A percentile compares a stretch with the other conserved stretches of the same genome.
These are phyloP conservation scores for Catharus ustulatus DNA, from an alignment of 2,797 vertebrate genomes.

Conservation along the genomic window DNA sequence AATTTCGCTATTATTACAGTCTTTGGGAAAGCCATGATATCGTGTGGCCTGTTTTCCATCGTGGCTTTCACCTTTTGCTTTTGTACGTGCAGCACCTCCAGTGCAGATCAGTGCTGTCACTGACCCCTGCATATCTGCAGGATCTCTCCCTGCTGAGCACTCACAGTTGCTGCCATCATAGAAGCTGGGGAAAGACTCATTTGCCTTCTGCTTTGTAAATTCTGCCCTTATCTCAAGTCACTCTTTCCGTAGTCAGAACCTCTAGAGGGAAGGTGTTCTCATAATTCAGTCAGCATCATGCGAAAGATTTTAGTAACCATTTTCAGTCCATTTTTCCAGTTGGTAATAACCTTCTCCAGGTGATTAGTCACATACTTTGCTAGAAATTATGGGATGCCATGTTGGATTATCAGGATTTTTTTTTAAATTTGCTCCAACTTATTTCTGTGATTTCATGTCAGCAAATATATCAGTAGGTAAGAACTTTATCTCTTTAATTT, in stretches of 20 bases:
- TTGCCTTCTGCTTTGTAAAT: background rate
- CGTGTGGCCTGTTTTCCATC: background rate
- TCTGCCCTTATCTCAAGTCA: background rate
- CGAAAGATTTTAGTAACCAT: background rate
- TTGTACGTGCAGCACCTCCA: accelerated
- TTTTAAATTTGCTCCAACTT: background rate
- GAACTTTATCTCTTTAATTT: constrained; percentile 7
- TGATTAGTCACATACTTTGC: background rate
- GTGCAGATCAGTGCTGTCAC: background rate
- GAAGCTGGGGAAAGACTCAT: background rate
- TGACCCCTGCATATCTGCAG: background rate
- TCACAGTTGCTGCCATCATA: background rate
- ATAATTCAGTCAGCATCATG: background rate
- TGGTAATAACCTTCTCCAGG: background rate
- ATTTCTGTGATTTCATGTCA: background rate
- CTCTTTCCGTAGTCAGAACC: background rate
- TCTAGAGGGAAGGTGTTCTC: background rate
- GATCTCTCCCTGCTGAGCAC: background rate
- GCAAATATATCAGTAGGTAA: background rate
- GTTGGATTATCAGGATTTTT: background rate
- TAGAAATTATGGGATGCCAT: background rate
- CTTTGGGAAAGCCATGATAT: background rate
- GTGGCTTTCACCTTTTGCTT: background rate
- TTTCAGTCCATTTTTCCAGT: background rate
- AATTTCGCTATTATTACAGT: background rate